phyloP scores from a whole-genome alignment of 2,888 invertebrate species.

The Dryomyza anilis region DNA sequence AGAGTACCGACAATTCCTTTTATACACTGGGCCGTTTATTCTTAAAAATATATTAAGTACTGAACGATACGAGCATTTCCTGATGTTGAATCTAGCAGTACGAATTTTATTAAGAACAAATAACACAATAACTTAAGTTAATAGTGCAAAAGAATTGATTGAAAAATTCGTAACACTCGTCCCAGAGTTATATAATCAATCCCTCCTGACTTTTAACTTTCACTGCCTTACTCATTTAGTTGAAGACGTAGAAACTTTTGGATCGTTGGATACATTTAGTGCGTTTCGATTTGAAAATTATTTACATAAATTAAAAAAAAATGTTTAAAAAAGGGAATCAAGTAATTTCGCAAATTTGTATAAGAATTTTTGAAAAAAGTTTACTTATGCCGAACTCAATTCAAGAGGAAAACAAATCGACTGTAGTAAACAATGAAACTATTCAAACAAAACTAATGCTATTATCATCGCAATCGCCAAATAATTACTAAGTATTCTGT shows the following conservation, averaged over 20 bases:
- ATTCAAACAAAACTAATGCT: too few relatives aligned
- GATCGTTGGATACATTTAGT: constrained; percentile 30
- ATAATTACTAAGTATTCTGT: too few relatives aligned
- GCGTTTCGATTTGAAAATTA: constrained; percentile 33
- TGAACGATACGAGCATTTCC: constrained; percentile 30
- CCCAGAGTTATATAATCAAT: constrained; percentile 18
- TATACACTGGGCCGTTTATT: constrained; percentile 32
- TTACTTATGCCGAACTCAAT: too few relatives aligned
- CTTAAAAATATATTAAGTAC: constrained; percentile 29
- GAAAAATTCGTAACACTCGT: constrained; percentile 26
- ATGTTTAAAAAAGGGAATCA: constrained; percentile 23
- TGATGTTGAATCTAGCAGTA: constrained; percentile 31
- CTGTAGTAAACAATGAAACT: too few relatives aligned
- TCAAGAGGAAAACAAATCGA: too few relatives aligned
- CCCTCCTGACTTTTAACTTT: constrained; percentile 28
- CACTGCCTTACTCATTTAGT: constrained; percentile 29
- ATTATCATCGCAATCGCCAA: too few relatives aligned
- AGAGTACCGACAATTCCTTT: constrained; percentile 33
- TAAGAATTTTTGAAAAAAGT: too few relatives aligned
- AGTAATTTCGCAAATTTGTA: constrained; percentile 29
- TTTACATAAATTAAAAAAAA: constrained; percentile 29
- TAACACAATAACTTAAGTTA: constrained; percentile 27
- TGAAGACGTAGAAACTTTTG: constrained; percentile 29
- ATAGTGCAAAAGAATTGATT: constrained; percentile 27
- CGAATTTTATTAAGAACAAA: constrained; percentile 29